phyloP scores from a whole-genome alignment of 2,888 invertebrate genomes.

The Agrenia bidenticulata region DNA sequence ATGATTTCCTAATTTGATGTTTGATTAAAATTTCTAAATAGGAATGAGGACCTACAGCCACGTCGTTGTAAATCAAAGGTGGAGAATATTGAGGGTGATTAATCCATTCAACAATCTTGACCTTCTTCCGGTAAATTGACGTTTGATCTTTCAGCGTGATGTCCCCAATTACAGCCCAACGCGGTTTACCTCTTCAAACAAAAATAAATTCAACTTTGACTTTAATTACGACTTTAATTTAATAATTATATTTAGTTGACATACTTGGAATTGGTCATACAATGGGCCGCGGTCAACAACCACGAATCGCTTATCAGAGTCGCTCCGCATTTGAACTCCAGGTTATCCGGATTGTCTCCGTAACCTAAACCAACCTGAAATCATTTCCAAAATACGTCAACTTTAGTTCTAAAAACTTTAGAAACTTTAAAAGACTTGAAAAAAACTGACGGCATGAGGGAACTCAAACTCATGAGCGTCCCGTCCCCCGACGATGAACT shows the following conservation, averaged over 20 bases:
- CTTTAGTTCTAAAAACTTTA: neutral
- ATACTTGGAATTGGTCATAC: constrained; percentile 21
- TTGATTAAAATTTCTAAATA: neutral
- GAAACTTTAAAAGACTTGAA: neutral
- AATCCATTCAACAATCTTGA: constrained; percentile 31
- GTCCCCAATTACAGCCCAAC: constrained; percentile 35
- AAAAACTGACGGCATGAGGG: constrained; percentile 31
- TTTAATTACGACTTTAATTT: neutral
- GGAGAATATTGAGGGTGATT: constrained; percentile 37
- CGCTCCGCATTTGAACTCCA: constrained; percentile 29
- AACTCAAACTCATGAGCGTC: constrained; percentile 35
- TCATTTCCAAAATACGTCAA: neutral
- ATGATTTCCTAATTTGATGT: neutral
- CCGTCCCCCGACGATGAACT: constrained; percentile 35
- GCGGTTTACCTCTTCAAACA: constrained; percentile 29
- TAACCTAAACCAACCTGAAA: constrained; percentile 35
- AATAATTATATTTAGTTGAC: neutral
- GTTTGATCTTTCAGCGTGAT: constrained; percentile 22
- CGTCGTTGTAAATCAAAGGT: constrained; percentile 40
- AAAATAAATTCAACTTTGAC: neutral
- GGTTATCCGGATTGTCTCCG: constrained; percentile 11
- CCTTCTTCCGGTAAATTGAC: constrained; percentile 22
- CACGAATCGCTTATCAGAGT: constrained; percentile 36
- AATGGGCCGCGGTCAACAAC: constrained; percentile 35
- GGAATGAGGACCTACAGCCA: constrained; percentile 35